Evolutionary conservation across 2,797 vertebrate species (phyloP).

Genomic region (Ptychobarbus kaznakovi): DNA sequence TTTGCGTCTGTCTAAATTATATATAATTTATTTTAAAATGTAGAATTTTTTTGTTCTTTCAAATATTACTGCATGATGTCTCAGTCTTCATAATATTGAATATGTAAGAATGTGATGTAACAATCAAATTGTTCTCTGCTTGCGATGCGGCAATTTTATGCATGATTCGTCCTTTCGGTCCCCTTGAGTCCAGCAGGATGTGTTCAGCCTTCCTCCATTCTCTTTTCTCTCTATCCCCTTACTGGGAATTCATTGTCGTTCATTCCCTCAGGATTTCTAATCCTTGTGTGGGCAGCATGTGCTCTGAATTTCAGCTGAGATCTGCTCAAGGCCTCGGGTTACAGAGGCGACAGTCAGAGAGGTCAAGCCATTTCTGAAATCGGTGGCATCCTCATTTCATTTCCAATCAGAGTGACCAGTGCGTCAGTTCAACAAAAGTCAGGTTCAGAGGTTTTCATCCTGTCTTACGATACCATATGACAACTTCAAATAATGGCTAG

Average conservation of each 20-base stretch:
- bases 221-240: constrained; percentile 17
- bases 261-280: constrained; percentile 32
- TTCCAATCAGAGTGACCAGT: constrained; percentile 15
- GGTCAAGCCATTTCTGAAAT: constrained; percentile 31
- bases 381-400: constrained; percentile 2
- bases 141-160: constrained; percentile 4
- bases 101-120: constrained; percentile 5
- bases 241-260: constrained; percentile 31
- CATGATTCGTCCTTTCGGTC: neutral
- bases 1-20: neutral
- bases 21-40: neutral
- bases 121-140: neutral
- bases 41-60: neutral
- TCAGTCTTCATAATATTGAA: neutral
- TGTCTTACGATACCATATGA: neutral
- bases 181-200: constrained; percentile 3
- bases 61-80: neutral
- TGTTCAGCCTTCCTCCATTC: constrained; percentile 17
- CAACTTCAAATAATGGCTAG: neutral
- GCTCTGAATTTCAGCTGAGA: constrained; percentile 22
- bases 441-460: constrained; percentile 10
- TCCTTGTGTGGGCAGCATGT: constrained; percentile 41
- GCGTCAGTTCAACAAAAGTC: neutral
- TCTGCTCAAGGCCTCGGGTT: constrained; percentile 20
- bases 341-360: constrained; percentile 36